Base-by-base conservation (phyloP, 2,797 vertebrate species). In the Hozukius guyotensis region DNA sequence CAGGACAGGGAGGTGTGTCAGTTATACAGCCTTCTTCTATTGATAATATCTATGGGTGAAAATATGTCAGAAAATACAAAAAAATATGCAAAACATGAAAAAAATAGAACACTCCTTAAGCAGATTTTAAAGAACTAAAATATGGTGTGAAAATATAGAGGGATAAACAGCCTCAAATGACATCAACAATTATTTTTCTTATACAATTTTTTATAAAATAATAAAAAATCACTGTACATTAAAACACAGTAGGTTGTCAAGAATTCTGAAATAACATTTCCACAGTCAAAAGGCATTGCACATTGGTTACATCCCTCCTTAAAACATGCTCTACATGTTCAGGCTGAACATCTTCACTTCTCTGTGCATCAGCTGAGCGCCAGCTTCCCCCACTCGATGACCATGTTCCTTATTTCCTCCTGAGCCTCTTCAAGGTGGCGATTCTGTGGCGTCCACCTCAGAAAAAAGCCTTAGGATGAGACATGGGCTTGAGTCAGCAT, bases 381-480 rank as follows among this genome's bases (percentile, higher is more conserved):
- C 81, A 88, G 46, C 67, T 80, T 92, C 63, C 31, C 87, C 92
- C 92, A 92, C 57, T 93, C 81, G 4, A 75, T 91, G 34, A 96
- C 90, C 82, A 97, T 94, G 87, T 86, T 94, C 82, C 91, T 91
- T 69, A 96, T 87, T 86, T 90, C 91, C 77, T 93, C 92, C 92
- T 95, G 92, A 12, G 94, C 96, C 74, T 96, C 96, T 0, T 97
- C 95, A 77, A 96, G 93, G 71, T 95, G 88, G 62, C 93, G 93
- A 65, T 90, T 77, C 4, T 96, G 89, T 8, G 87, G 78, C 20
- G 95, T 95, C 97, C 97, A 97, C 1, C 94, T 93, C 14, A 97
- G 93, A 87, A 98, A 99, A n/a, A 97, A 94, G 1, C 96, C 97
- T 98, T 59, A 46, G 63, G 14, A 82, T 53, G 72, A 82, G 52